These are phyloP conservation scores for Silurus glanis DNA, from an alignment of 2,113 vertebrate species.

Conservation along the genomic window DNA sequence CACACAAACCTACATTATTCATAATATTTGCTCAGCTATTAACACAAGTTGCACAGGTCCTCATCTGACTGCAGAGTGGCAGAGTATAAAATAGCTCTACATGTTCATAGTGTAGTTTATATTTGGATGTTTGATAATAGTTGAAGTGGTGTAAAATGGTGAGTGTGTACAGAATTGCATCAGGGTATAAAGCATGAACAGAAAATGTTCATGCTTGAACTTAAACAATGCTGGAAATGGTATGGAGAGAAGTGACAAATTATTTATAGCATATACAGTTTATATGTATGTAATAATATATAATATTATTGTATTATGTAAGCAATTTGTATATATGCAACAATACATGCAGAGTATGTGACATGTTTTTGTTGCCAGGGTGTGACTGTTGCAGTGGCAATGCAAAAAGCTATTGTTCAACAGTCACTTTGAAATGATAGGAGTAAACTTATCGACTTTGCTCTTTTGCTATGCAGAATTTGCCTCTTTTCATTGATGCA, in stretches of 20 bases:
- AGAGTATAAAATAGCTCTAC: background rate
- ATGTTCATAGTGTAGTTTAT: background rate
- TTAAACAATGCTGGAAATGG: background rate
- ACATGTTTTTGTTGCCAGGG: too few relatives aligned
- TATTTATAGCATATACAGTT: background rate
- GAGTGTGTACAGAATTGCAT: background rate
- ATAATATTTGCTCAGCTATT: background rate
- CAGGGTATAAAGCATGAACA: background rate
- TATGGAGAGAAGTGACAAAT: background rate
- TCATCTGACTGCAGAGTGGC: background rate
- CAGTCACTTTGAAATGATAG: background rate
- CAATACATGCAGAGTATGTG: background rate
- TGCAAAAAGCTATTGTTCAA: background rate
- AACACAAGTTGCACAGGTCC: background rate
- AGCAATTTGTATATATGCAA: background rate
- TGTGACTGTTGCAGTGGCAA: background rate
- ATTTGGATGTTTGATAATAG: background rate
- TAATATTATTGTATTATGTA: background rate
- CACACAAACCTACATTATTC: background rate
- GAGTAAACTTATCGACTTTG: background rate
- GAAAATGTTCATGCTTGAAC: background rate
- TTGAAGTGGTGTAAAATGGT: background rate
- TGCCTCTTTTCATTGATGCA: background rate
- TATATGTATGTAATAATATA: background rate
- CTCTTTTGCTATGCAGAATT: background rate